A percentile compares a stretch with the other conserved stretches of the same genome.
These are phyloP conservation scores for Tribolium castaneum DNA, from an alignment of 1,140 invertebrate species.

Conservation along the genomic window DNA sequence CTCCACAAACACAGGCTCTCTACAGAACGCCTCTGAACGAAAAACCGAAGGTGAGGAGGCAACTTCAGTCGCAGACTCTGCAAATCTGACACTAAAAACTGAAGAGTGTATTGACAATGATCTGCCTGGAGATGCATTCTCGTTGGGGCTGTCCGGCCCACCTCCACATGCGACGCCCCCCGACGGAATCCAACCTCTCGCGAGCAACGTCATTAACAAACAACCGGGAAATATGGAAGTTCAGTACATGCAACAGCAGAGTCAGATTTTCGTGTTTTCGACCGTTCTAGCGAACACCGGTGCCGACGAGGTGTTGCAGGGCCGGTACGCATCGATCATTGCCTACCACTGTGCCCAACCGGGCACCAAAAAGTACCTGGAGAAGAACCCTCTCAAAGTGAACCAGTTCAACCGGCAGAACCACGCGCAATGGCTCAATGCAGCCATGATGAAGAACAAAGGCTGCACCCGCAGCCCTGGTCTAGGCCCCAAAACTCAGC, in stretches of 20 bases:
- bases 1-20: conserved; percentile 62
- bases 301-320: conserved; percentile 89
- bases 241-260: conserved; percentile 94
- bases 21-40: conserved; percentile 58
- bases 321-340: conserved; percentile 92
- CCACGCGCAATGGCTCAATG: conserved; percentile 82
- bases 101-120: conserved; percentile 52
- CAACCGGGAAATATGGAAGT: conserved; percentile 83
- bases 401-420: conserved; percentile 87
- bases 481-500: conserved; percentile 55
- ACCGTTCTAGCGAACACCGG: conserved; percentile 94
- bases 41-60: conserved; percentile 55
- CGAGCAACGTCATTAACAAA: conserved; percentile 82
- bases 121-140: conserved; percentile 53
- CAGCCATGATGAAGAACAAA: conserved; percentile 81
- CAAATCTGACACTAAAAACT: conserved; percentile 39
- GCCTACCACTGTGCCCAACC: conserved; percentile 96
- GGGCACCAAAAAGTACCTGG: conserved; percentile 93
- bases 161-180: conserved; percentile 58
- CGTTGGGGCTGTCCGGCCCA: conserved; percentile 47
- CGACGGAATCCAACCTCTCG: conserved; percentile 77
- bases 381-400: conserved; percentile 92
- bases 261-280: conserved; percentile 98
- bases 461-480: conserved; percentile 69
- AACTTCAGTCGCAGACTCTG: conserved; percentile 19